phyloP scores from a whole-genome alignment of 2,113 vertebrate species.

The Chaenocephalus aceratus region DNA sequence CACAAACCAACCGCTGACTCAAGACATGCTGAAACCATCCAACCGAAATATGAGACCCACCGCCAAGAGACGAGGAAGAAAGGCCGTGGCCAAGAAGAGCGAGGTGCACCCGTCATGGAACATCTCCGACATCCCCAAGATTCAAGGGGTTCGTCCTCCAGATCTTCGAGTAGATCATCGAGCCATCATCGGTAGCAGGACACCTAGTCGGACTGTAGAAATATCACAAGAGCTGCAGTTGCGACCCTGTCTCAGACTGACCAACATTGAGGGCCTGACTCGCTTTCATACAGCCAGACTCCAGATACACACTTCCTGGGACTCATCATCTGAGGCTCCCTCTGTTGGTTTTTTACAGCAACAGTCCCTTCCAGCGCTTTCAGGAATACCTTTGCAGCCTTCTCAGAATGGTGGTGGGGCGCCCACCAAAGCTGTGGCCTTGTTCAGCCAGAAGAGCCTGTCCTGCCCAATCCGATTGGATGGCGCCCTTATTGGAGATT shows the following conservation, averaged over 20 bases:
- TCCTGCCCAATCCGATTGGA: slow-evolving; percentile 74
- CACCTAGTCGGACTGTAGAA: slow-evolving; percentile 29
- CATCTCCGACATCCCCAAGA: slow-evolving; percentile 62
- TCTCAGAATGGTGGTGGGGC: slow-evolving; percentile 70
- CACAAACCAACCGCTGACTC: slow-evolving; percentile 64
- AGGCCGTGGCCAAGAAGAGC: slow-evolving; percentile 59
- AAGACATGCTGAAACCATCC: slow-evolving; percentile 63
- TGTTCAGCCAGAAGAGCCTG: slow-evolving; percentile 78
- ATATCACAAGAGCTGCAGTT: slow-evolving; percentile 20
- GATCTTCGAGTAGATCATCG: slow-evolving; percentile 53
- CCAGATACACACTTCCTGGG: slow-evolving; percentile 73
- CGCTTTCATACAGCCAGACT: slow-evolving; percentile 78
- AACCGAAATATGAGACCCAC: slow-evolving; percentile 53
- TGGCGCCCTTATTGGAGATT: slow-evolving; percentile 77
- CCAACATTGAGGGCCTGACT: slow-evolving; percentile 72
- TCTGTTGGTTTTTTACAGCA: slow-evolving; percentile 44
- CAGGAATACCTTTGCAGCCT: slow-evolving; percentile 80
- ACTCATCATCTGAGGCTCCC: slow-evolving; percentile 40
- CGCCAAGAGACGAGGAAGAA: slow-evolving; percentile 66
- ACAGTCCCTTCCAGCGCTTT: slow-evolving; percentile 60
- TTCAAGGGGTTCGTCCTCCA: slow-evolving; percentile 73
- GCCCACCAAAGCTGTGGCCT: slow-evolving; percentile 76
- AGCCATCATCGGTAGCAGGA: slow-evolving; percentile 49
- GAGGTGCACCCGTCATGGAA: slow-evolving; percentile 80
- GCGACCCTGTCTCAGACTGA: slow-evolving; percentile 75